Percentiles rank a stretch among this genome's conserved stretches.
These are phyloP conservation scores for Zoanthus sociatus DNA, from an alignment of 92 coral and sea anemone species.

Conservation along the genomic window DNA sequence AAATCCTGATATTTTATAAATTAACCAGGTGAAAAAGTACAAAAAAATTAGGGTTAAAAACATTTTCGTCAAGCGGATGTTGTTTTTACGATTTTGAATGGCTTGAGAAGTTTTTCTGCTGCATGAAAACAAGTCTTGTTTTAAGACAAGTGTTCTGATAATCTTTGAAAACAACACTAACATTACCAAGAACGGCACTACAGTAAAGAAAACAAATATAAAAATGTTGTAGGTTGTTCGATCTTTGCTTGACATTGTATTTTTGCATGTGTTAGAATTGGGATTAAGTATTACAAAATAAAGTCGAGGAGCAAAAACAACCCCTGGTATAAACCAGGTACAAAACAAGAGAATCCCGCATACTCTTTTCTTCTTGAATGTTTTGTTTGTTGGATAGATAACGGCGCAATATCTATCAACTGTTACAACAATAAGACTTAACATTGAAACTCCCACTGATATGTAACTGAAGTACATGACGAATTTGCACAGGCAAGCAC, in stretches of 20 bases:
- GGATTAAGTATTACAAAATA: not conserved
- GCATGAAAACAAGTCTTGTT: not conserved
- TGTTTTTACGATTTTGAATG: not conserved
- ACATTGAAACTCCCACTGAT: conserved; percentile 1
- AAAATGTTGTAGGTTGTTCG: not conserved
- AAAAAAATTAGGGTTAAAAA: not conserved
- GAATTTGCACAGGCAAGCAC: not conserved
- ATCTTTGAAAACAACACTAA: not conserved
- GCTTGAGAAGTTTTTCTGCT: not conserved
- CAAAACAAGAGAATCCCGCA: not conserved
- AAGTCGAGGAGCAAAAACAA: conserved; percentile 3
- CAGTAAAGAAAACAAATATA: not conserved
- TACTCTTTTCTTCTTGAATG: not conserved
- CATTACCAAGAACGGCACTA: conserved; percentile 3
- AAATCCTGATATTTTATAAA: not conserved
- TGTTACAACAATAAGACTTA: conserved; percentile 10
- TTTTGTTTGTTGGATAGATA: not conserved
- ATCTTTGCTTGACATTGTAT: not conserved
- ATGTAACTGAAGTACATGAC: not conserved
- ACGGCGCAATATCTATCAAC: conserved; percentile 11
- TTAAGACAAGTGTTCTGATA: not conserved
- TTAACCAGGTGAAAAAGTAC: conserved; percentile 3
- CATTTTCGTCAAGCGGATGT: conserved; percentile 19
- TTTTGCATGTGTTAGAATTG: not conserved
- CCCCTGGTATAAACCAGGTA: not conserved